phyloP scores from a whole-genome alignment of 2,888 invertebrate genomes.

The Acanthoscelides obtectus region DNA sequence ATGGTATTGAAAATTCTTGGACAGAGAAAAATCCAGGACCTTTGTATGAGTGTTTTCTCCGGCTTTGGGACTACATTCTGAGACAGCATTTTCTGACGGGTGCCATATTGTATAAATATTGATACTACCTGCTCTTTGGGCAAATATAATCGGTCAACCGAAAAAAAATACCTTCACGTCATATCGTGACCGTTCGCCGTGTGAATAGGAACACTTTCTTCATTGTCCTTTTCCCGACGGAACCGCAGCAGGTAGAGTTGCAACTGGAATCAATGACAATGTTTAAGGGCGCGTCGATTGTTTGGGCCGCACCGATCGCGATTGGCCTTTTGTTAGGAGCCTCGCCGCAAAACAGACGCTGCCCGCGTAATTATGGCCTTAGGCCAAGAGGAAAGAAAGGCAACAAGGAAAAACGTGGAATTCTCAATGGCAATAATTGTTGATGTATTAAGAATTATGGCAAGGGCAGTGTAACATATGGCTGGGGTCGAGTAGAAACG shows the following conservation, averaged over 20 bases:
- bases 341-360: conserved; percentile 28
- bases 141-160: background rate
- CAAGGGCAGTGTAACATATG: conserved; percentile 1
- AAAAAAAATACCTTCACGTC: background rate
- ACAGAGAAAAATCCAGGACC: no score
- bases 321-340: conserved; percentile 28
- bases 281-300: conserved; percentile 35
- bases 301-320: conserved; percentile 31
- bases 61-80: no score
- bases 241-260: conserved; percentile 24
- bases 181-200: conserved; percentile 11
- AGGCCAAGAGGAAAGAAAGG: conserved; percentile 1
- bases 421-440: conserved; percentile 12
- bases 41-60: no score
- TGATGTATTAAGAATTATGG: conserved; percentile 19
- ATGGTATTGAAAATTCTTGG: no score
- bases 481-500: background rate
- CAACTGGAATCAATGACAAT: conserved; percentile 32
- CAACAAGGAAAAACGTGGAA: background rate
- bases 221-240: conserved; percentile 7
- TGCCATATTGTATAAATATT: no score
- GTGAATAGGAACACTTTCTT: conserved; percentile 22
- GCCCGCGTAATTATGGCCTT: conserved; percentile 33
- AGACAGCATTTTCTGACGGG: no score
- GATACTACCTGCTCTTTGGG: background rate